Evolutionary conservation across 2,113 vertebrate species (phyloP).

Genomic region (Scortum barcoo): DNA sequence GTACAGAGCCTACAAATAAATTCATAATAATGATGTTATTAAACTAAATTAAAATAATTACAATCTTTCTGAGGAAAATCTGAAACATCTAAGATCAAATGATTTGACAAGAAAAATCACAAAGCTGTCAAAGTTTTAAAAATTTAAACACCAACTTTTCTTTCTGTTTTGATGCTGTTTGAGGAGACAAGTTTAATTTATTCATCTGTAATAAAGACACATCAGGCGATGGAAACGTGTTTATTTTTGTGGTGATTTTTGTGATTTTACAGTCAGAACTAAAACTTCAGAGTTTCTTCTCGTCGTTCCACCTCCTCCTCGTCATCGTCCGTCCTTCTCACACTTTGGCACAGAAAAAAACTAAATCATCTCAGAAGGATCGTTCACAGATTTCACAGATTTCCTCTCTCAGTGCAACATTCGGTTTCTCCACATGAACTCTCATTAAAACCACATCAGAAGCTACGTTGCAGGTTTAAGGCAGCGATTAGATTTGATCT

Average conservation of each 20-base stretch:
- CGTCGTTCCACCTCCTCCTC: background rate
- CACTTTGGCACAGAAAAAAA: slow-evolving; percentile 19
- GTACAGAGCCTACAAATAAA: no score
- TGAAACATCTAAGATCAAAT: no score
- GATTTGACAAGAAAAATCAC: no score
- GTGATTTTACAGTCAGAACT: slow-evolving; percentile 21
- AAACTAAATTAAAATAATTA: no score
- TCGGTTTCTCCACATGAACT: background rate
- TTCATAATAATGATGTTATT: no score
- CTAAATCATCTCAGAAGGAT: background rate
- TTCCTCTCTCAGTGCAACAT: background rate
- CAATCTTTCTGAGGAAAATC: no score
- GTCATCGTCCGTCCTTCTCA: background rate
- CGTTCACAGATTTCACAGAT: slow-evolving; percentile 1
- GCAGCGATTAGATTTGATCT: background rate
- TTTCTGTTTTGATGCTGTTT: no score
- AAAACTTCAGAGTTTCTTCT: background rate
- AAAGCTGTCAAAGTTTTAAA: no score
- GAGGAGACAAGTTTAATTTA: no score
- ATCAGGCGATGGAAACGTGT: background rate
- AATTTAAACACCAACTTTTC: no score
- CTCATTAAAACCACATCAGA: background rate
- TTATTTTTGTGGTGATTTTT: slow-evolving; percentile 16
- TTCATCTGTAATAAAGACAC: background rate
- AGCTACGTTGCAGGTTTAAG: slow-evolving; percentile 1